These are phyloP conservation scores for Fistularia tabacaria DNA, from an alignment of 2,797 vertebrate species.

Conservation along the genomic window DNA sequence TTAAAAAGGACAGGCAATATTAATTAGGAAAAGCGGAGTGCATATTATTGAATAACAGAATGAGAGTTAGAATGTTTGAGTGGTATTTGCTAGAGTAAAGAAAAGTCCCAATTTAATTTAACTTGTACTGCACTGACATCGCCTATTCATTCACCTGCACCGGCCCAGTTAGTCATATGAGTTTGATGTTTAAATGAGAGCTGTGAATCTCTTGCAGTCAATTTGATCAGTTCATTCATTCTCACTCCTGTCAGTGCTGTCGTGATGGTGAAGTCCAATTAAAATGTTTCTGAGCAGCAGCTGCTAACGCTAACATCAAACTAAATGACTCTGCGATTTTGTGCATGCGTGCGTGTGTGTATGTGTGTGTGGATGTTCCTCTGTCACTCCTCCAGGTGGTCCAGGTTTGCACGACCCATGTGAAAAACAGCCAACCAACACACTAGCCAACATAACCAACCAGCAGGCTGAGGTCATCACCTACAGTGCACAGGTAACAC, in stretches of 20 bases:
- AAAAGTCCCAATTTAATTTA: slow-evolving; percentile 1
- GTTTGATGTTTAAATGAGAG: neutral
- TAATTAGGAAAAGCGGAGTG: too few relatives aligned
- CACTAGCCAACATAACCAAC: slow-evolving; percentile 85
- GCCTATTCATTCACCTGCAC: slow-evolving; percentile 3
- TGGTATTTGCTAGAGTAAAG: neutral
- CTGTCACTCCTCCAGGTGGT: slow-evolving; percentile 77
- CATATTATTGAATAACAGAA: neutral
- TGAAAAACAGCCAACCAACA: slow-evolving; percentile 91
- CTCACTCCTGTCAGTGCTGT: neutral
- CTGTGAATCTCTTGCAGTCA: neutral
- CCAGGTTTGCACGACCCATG: slow-evolving; percentile 96
- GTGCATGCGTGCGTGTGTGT: slow-evolving; percentile 2
- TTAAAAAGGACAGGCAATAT: too few relatives aligned
- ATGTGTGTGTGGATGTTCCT: slow-evolving; percentile 13
- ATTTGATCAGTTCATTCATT: neutral
- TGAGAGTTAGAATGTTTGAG: neutral
- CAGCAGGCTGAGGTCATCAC: slow-evolving; percentile 94
- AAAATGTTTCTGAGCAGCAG: slow-evolving; percentile 7
- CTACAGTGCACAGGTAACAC: slow-evolving; percentile 88
- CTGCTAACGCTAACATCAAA: slow-evolving; percentile 6
- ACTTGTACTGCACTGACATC: neutral
- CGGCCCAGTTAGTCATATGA: neutral
- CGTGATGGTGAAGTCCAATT: slow-evolving; percentile 19
- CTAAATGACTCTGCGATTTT: slow-evolving; percentile 9